Conservation (phyloP, 2,797 vertebrate species). For the Amblyraja radiata region DNA sequence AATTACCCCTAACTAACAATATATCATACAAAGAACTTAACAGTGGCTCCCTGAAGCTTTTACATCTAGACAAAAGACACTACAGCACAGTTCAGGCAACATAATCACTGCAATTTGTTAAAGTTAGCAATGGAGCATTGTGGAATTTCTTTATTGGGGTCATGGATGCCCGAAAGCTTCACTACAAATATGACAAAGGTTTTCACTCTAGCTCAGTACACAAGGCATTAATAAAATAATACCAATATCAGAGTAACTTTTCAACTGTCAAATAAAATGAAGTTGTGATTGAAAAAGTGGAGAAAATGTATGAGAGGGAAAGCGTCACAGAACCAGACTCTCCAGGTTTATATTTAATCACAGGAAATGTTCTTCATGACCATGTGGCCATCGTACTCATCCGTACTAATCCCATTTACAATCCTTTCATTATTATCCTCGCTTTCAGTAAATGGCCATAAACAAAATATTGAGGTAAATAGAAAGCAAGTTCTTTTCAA, state of each 20-base stretch:
- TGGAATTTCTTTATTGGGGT: neutral
- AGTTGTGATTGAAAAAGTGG: neutral
- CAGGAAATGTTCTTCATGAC: too few species aligned
- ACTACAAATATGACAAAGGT: neutral
- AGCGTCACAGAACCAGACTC: too few species aligned
- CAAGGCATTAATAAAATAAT: too few species aligned
- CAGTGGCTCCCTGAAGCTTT: neutral
- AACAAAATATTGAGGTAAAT: neutral
- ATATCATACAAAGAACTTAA: neutral
- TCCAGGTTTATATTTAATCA: too few species aligned
- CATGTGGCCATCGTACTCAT: too few species aligned
- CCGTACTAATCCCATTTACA: too few species aligned
- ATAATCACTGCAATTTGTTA: neutral
- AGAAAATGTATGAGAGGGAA: too few species aligned
- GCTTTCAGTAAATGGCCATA: neutral
- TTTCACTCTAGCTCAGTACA: too few species aligned
- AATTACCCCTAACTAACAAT: neutral
- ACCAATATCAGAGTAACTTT: neutral
- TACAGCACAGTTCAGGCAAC: neutral
- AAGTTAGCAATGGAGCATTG: neutral
- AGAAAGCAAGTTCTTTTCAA: neutral
- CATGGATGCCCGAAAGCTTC: neutral
- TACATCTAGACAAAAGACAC: neutral
- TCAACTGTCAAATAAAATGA: slow-evolving; percentile 2
- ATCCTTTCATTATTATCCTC: too few species aligned